phyloP scores from a whole-genome alignment of 1,140 invertebrate species.

The Drosophila melanogaster region Release_6_plus_ISO1_MT NC_004354.4:12980001-12980500 shows the following conservation, averaged over 20 bases:
- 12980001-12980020: background rate
- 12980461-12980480: conserved; percentile 71
- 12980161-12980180: background rate
- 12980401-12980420: conserved; percentile 63
- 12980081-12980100: conserved; percentile 54
- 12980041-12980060: conserved; percentile 49
- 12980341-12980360: too few species aligned
- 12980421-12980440: conserved; percentile 56
- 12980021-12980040: conserved; percentile 39
- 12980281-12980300: conserved; percentile 79
- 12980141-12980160: conserved; percentile 13
- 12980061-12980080: conserved; percentile 54
- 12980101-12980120: conserved; percentile 28
- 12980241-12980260: conserved; percentile 10
- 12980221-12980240: conserved; percentile 4
- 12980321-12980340: background rate
- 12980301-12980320: conserved; percentile 24
- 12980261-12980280: conserved; percentile 74
- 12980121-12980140: conserved; percentile 63
- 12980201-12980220: background rate
- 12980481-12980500: conserved; percentile 53
- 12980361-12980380: background rate
- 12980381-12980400: conserved; percentile 43
- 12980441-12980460: conserved; percentile 59
- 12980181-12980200: too few species aligned